Conservation (phyloP, 2,113 vertebrate species). For the Anhinga rufa region DNA sequence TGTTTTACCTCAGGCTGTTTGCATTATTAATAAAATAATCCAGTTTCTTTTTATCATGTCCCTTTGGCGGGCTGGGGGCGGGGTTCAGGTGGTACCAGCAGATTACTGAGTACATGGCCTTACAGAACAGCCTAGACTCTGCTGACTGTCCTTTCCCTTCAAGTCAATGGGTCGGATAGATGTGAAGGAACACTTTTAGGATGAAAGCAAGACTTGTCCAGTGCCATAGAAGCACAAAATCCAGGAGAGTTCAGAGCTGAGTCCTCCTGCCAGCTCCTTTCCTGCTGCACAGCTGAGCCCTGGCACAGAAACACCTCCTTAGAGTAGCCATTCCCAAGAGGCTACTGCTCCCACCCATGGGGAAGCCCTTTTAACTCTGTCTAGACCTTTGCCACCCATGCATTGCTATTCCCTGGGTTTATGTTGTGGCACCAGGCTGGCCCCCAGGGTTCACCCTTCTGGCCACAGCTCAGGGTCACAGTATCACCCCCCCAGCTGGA, state of each 20-base stretch:
- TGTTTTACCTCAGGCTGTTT: neutral
- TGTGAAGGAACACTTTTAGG: neutral
- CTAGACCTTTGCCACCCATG: accelerated
- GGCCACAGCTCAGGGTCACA: neutral
- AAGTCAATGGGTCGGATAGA: neutral
- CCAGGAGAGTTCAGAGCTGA: neutral
- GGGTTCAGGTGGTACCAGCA: neutral
- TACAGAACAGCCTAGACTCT: neutral
- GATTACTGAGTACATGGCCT: neutral
- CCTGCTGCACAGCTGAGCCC: neutral
- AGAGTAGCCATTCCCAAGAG: neutral
- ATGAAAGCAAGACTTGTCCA: neutral
- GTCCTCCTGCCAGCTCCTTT: neutral
- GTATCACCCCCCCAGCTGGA: neutral
- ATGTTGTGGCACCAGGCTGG: neutral
- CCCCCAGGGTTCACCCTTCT: neutral
- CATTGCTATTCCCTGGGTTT: neutral
- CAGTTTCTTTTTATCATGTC: neutral
- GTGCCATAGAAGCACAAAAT: neutral
- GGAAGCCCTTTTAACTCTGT: neutral
- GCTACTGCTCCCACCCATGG: accelerated
- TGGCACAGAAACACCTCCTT: neutral
- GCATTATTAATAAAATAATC: neutral
- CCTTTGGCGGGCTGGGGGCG: neutral
- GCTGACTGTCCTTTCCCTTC: neutral